Evolutionary conservation across 2,797 vertebrate species (phyloP).

Genomic region (Coracias cyanogaster): DNA sequence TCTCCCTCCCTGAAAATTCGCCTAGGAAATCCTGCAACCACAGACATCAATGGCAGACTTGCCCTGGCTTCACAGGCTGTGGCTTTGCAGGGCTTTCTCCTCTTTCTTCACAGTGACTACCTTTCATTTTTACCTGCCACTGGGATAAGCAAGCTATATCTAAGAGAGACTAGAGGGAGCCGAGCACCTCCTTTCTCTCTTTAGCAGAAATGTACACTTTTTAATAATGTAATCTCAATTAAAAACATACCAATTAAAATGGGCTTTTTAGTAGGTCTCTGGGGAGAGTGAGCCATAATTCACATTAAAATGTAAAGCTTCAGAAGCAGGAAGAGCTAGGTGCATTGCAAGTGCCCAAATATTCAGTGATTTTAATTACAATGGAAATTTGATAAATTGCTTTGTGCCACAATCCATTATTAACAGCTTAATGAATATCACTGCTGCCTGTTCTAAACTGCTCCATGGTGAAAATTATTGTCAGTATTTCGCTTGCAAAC

Average conservation of each 20-base stretch:
- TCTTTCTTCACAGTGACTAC: neutral
- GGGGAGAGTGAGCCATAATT: conserved; percentile 52
- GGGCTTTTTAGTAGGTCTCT: conserved; percentile 61
- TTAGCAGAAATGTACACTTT: conserved; percentile 47
- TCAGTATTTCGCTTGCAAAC: neutral
- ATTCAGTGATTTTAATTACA: conserved; percentile 73
- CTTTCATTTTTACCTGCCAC: neutral
- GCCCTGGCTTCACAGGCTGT: neutral
- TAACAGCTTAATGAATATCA: conserved; percentile 72
- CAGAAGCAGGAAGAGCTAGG: conserved; percentile 59
- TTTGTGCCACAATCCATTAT: conserved; percentile 68
- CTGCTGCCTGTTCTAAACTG: conserved; percentile 34
- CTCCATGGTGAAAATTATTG: neutral
- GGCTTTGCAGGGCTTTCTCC: neutral
- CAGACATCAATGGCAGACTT: neutral
- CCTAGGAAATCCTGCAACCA: neutral
- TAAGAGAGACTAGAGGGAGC: conserved; percentile 1
- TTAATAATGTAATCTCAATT: conserved; percentile 69
- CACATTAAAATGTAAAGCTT: conserved; percentile 67
- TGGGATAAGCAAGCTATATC: conserved; percentile 19
- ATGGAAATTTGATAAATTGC: conserved; percentile 72
- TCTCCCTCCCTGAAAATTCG: neutral
- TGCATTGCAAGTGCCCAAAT: conserved; percentile 63
- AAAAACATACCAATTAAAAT: conserved; percentile 70
- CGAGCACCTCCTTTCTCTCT: conserved; percentile 12